These are phyloP conservation scores for Lydus trimaculatus DNA, from an alignment of 2,888 invertebrate genomes.

Conservation along the genomic window DNA sequence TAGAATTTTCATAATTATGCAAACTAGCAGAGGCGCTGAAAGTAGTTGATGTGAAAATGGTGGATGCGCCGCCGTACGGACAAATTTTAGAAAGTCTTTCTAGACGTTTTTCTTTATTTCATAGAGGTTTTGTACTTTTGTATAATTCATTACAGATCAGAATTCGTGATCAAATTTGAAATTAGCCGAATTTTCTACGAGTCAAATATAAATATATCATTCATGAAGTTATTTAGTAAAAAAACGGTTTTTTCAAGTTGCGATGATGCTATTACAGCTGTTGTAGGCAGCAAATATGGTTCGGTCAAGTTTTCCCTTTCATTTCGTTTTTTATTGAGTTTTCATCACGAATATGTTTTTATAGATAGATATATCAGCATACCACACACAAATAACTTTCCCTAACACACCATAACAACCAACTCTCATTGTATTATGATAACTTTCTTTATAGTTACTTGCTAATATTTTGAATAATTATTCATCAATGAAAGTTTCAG, in stretches of 20 bases:
- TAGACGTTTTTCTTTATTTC: neutral
- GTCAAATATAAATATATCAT: neutral
- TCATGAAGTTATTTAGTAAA: too few relatives aligned
- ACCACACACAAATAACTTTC: constrained; percentile 30
- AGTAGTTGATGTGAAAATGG: neutral
- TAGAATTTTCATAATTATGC: too few relatives aligned
- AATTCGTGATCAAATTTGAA: neutral
- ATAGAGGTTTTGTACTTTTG: neutral
- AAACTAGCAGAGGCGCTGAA: too few relatives aligned
- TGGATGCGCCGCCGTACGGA: neutral
- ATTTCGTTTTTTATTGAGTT: neutral
- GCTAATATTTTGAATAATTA: constrained; percentile 21
- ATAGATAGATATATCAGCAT: neutral
- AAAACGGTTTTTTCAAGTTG: too few relatives aligned
- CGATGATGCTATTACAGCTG: neutral
- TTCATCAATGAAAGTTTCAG: constrained; percentile 5
- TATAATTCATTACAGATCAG: neutral
- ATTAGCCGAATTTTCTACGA: neutral
- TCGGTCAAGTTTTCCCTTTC: constrained; percentile 16
- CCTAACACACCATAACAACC: constrained; percentile 27
- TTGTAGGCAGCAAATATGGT: neutral
- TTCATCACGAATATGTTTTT: constrained; percentile 11
- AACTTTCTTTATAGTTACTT: constrained; percentile 31
- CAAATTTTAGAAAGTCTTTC: neutral
- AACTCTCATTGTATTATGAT: constrained; percentile 25